phyloP scores from a whole-genome alignment of 1,140 invertebrate genomes.

The Bombus pyrosoma region DNA sequence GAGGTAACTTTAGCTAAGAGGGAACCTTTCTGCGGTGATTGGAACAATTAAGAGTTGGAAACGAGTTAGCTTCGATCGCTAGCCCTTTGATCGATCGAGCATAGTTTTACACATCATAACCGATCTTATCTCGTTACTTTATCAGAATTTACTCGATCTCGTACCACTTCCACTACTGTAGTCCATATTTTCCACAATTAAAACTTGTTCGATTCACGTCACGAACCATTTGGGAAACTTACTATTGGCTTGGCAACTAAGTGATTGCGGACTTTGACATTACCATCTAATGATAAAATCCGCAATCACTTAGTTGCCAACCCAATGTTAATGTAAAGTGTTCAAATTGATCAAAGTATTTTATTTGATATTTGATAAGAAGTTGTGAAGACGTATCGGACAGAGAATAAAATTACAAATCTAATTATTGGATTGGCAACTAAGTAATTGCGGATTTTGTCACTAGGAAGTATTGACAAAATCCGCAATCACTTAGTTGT shows the following conservation, averaged over 20 bases:
- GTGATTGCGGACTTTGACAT: too few species aligned
- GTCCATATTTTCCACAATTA: background rate
- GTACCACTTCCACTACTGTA: background rate
- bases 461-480: too few species aligned
- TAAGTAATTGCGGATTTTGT: too few species aligned
- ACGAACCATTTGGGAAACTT: background rate
- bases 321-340: too few species aligned
- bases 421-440: too few species aligned
- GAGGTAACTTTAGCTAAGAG: background rate
- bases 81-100: background rate
- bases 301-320: too few species aligned
- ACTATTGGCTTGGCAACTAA: background rate
- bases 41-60: slow-evolving; percentile 15
- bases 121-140: slow-evolving; percentile 3
- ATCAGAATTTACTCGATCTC: background rate
- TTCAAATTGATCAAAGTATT: too few species aligned
- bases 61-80: background rate
- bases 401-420: too few species aligned
- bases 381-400: too few species aligned
- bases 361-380: too few species aligned
- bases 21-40: background rate
- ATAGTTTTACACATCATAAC: background rate
- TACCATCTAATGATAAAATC: too few species aligned
- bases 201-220: background rate
- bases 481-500: too few species aligned